Conservation (phyloP, 2,113 vertebrate genomes). For the Phaethornis superciliosus region DNA sequence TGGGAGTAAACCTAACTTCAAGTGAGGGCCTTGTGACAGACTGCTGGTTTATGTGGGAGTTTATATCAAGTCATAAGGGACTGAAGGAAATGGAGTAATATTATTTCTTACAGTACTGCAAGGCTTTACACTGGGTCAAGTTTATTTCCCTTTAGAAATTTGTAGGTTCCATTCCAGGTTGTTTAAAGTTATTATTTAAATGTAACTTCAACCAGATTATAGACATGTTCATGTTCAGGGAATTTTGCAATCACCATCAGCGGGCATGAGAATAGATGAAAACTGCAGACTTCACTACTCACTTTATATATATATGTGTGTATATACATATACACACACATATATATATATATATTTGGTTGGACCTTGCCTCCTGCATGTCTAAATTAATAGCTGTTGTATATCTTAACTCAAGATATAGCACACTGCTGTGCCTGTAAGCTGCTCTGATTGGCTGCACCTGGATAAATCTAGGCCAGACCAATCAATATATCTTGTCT, state of each 20-base stretch:
- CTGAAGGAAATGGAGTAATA: neutral
- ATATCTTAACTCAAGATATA: neutral
- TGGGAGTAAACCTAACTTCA: neutral
- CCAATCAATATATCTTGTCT: neutral
- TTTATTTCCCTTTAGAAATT: neutral
- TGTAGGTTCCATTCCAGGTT: neutral
- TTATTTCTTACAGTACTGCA: neutral
- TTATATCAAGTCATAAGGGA: neutral
- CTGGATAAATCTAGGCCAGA: neutral
- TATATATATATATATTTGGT: neutral
- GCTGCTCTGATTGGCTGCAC: neutral
- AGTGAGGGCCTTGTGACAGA: neutral
- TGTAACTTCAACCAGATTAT: neutral
- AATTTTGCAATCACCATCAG: fast-evolving
- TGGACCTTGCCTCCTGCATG: neutral
- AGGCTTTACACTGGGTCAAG: neutral
- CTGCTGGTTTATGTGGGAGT: neutral
- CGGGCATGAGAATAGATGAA: neutral
- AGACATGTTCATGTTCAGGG: neutral
- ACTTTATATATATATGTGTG: neutral
- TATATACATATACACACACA: too few species aligned
- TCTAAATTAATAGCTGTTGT: neutral
- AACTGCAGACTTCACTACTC: neutral
- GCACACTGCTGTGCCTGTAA: neutral
- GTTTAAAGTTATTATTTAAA: neutral